Base-by-base conservation (phyloP, 2,888 invertebrate species). In the Epinotia demarniana region DNA sequence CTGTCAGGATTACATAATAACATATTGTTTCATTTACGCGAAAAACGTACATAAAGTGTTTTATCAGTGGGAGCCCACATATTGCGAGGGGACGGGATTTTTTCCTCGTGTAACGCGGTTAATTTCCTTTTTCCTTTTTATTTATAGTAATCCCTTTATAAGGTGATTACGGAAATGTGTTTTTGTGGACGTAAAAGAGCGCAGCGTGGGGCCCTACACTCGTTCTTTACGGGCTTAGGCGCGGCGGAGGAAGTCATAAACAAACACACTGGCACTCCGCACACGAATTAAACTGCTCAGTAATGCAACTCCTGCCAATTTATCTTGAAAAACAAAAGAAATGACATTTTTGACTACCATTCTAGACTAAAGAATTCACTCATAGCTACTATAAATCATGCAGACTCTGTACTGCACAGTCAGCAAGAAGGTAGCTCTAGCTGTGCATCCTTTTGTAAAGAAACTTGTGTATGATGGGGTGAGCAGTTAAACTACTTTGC, bases 131-230 rank as follows among this genome's bases (percentile, higher is more conserved):
- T 94, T 93, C 93, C 93, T 94, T 89, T 93, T 93, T 94, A 94
- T 94, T 94, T 94, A 93, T 93, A 93, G 94, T 94, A 94, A 94
- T 94, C 93, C 92, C 93, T 93, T 93, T 93, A 93, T 94, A 94
- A 93, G 94, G 93, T 94, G 93, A 93, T 94, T 94, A 94, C 93
- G 90, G 92, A 92, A 93, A 94, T 94, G 93, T 93, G 92, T 94
- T 94, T 91, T 93, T 92, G 91, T 90, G 92, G 90, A 92, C 90
- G 92, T 92, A 91, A 93, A 92, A 93, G 91, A 92, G 90, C 93
- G 89, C 93, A 90, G 91, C 90, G 86, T 89, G 93, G 92, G 91
- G 91, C 81, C 85, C 81, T 79, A 82, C 85, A 85, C 83, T 77
- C 80, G 81, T 84, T 86, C 85, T 86, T 88, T 88, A 84, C 83